Evolutionary conservation across 2,797 vertebrate species (phyloP).

Genomic region (Chromis chromis): DNA sequence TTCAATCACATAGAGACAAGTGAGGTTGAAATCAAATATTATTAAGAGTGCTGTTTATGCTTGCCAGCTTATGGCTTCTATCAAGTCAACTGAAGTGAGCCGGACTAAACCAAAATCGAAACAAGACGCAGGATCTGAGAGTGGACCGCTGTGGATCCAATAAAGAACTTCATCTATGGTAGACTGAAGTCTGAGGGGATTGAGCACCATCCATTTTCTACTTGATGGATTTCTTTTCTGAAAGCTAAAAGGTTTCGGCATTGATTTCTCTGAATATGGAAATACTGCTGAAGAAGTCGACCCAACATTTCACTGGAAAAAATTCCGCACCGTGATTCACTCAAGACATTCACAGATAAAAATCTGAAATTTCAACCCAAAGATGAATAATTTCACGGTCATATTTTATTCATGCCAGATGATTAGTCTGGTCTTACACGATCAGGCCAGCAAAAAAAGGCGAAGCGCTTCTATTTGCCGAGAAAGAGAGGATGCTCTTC

Average conservation of each 20-base stretch:
- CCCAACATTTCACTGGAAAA: slow-evolving; percentile 16
- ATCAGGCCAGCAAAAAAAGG: slow-evolving; percentile 30
- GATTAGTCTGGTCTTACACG: slow-evolving; percentile 31
- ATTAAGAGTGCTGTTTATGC: not conserved
- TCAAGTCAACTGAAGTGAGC: not conserved
- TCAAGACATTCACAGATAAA: slow-evolving; percentile 13
- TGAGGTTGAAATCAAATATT: slow-evolving; percentile 29
- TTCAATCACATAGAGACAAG: not conserved
- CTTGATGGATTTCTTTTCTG: not conserved
- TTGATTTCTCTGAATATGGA: slow-evolving; percentile 32
- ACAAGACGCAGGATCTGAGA: not conserved
- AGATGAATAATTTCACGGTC: slow-evolving; percentile 11
- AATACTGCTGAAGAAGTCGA: slow-evolving; percentile 18
- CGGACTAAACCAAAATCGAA: slow-evolving; percentile 1
- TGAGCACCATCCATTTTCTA: not conserved
- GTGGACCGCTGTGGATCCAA: not conserved
- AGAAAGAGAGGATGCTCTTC: slow-evolving; percentile 22
- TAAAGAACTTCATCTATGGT: slow-evolving; percentile 3
- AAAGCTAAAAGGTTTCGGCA: not conserved
- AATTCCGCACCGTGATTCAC: not conserved
- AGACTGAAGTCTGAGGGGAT: slow-evolving; percentile 1
- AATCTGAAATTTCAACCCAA: slow-evolving; percentile 14
- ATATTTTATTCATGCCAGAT: slow-evolving; percentile 48
- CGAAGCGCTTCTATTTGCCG: slow-evolving; percentile 14
- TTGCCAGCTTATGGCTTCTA: slow-evolving; percentile 1